Base-by-base conservation (phyloP, 1,140 invertebrate genomes). In the Bombus polaris region DNA sequence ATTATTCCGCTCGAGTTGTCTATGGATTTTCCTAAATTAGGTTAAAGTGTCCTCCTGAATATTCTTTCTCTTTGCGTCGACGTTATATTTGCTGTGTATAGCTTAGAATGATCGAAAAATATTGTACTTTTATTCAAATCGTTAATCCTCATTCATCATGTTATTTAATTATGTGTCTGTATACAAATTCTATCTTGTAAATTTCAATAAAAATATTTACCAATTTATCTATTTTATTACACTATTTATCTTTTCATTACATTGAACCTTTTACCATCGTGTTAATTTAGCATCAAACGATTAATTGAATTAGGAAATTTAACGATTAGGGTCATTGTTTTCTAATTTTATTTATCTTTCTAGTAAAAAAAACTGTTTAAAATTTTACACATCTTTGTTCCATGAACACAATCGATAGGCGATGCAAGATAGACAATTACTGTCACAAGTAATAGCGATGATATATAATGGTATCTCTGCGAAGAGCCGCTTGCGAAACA, bases 401-500 rank as follows among this genome's bases (percentile, higher is more conserved):
- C 1, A 2, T 18, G 80, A 59, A 10, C 12, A 62, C 12, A 42
- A 42, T 68, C 80, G 47, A 74, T 35, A 47, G 8, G 22, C 70
- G 22, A 47, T 12, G 39, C 32, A 13, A 65, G n/a, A 28, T 44
- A 12, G 35, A 53, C 72, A 47, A 68, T 76, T 37, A 39, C 35
- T 35, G 47, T 32, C 44, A 18, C 65, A 39, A n/a, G 39, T 83
- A 83, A 70, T 15, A 44, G 15, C 42, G 25, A 32, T 32, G 59
- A 62, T 47, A 12, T 47, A 18, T 62, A 44, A 83, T n/a, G 39
- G 37, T 42, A 83, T 47, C 25, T 35, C 42, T 5, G 18, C 28
- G n/a, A 66, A 72, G 68, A 44, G 35, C n/a, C 4, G 6, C 25
- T 83, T 66, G 72, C 72, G 72, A 83, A 83, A 76, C 62, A 15